Evolutionary conservation across 2,888 invertebrate species (phyloP).

Genomic region (Volucella bombylans): DNA sequence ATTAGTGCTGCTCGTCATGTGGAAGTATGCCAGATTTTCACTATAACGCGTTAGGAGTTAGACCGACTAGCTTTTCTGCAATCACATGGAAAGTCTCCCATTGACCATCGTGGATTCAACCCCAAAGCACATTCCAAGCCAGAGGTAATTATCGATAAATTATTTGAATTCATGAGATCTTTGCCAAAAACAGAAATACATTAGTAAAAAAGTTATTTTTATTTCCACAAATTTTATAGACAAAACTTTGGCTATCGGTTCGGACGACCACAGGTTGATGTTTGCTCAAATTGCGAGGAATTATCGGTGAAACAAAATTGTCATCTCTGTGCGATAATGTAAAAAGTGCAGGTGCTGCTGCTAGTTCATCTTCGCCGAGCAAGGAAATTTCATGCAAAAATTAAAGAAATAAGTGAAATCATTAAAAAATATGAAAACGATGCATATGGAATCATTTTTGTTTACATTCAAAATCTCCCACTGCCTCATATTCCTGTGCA

Average conservation of each 20-base stretch:
- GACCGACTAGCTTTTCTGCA: slow-evolving; percentile 15
- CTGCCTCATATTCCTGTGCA: slow-evolving; percentile 43
- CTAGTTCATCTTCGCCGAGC: slow-evolving; percentile 20
- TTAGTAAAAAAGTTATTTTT: slow-evolving; percentile 11
- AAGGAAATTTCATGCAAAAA: slow-evolving; percentile 30
- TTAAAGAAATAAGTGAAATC: too few relatives aligned
- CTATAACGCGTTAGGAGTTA: slow-evolving; percentile 19
- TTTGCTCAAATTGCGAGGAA: slow-evolving; percentile 23
- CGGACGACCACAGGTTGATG: neutral
- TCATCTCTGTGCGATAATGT: slow-evolving; percentile 19
- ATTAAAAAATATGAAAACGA: neutral
- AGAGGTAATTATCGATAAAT: slow-evolving; percentile 15
- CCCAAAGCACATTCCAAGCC: slow-evolving; percentile 16
- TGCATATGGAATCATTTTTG: slow-evolving; percentile 18
- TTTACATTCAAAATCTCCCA: slow-evolving; percentile 21
- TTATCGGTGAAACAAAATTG: too few relatives aligned
- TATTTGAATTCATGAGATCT: slow-evolving; percentile 21
- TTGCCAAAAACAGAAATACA: slow-evolving; percentile 17
- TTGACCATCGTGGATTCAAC: slow-evolving; percentile 21
- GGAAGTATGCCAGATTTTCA: slow-evolving; percentile 23
- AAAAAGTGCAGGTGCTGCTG: slow-evolving; percentile 28
- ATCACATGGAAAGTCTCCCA: slow-evolving; percentile 22
- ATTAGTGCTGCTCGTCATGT: slow-evolving; percentile 9
- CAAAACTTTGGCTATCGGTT: slow-evolving; percentile 8
- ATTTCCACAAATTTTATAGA: slow-evolving; percentile 9